A percentile compares a stretch with the other conserved stretches of the same genome.
Evolutionary conservation across 37 sponge, comb jelly and placozoan genomes (phyloP).

Genomic region (Hormiphora californensis): DNA sequence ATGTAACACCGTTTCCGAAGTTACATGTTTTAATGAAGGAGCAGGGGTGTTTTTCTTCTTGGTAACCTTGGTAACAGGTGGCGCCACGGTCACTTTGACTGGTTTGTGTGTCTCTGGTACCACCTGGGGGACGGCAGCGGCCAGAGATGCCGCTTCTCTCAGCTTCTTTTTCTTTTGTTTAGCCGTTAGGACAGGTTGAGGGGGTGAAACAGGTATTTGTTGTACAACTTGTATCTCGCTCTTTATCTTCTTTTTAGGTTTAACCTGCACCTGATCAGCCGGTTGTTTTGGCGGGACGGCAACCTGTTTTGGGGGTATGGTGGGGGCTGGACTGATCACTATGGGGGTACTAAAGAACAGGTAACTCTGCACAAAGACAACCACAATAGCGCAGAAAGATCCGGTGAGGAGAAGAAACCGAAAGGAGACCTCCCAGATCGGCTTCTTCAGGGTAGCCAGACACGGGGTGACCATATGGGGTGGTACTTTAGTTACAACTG

Average conservation of each 20-base stretch:
- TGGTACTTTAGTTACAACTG: slow-evolving; percentile 33
- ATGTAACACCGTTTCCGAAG: not conserved
- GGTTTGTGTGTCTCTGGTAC: not conserved
- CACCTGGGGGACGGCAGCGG: too few relatives aligned
- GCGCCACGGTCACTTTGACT: not conserved
- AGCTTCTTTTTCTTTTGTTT: not conserved
- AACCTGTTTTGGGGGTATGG: too few relatives aligned
- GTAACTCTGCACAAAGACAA: slow-evolving; percentile 51
- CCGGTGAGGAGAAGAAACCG: slow-evolving; percentile 13
- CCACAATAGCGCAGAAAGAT: slow-evolving; percentile 17
- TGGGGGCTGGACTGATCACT: not conserved
- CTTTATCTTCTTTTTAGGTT: too few relatives aligned
- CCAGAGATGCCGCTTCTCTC: too few relatives aligned
- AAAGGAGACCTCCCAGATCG: slow-evolving; percentile 50
- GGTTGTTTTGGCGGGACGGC: too few relatives aligned
- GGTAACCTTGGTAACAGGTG: not conserved
- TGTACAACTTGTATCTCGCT: too few relatives aligned
- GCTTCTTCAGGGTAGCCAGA: not conserved
- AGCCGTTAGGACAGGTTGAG: not conserved
- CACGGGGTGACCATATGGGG: slow-evolving; percentile 7
- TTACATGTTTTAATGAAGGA: not conserved
- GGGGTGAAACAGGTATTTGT: not conserved
- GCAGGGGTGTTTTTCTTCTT: slow-evolving; percentile 37
- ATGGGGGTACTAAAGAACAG: slow-evolving; percentile 27
- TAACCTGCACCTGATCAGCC: too few relatives aligned